Conservation (phyloP, 2,797 vertebrate species). For the Denticeps clupeoides region DNA sequence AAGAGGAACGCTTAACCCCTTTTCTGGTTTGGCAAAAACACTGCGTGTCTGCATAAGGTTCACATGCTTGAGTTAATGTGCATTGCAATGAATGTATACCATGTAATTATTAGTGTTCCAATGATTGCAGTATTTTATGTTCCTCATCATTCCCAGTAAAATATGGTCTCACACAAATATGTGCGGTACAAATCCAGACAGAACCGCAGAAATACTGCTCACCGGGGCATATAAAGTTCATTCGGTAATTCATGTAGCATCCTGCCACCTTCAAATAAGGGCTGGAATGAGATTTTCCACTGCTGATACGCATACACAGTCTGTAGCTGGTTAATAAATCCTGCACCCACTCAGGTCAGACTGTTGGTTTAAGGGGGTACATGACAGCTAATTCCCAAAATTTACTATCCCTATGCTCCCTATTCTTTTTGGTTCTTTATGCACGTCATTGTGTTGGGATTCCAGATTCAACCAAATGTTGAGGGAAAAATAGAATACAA, state of each 20-base stretch:
- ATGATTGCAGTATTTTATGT: not conserved
- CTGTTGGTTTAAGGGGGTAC: no score
- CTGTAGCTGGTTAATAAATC: constrained; percentile 5
- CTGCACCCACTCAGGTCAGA: no score
- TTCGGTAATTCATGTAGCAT: constrained; percentile 6
- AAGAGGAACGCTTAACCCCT: constrained; percentile 23
- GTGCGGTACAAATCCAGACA: not conserved
- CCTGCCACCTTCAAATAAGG: not conserved
- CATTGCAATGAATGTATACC: constrained; percentile 12
- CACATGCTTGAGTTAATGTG: constrained; percentile 1
- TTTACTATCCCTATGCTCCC: no score
- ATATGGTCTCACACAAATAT: not conserved
- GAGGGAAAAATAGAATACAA: no score
- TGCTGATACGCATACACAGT: not conserved
- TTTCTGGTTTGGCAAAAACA: constrained; percentile 20
- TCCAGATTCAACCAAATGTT: no score
- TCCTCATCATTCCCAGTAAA: constrained; percentile 4
- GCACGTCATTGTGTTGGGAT: no score
- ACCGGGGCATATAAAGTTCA: constrained; percentile 4
- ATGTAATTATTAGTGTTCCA: constrained; percentile 6
- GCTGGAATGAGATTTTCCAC: constrained; percentile 6
- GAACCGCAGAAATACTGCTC: constrained; percentile 7
- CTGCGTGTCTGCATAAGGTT: not conserved
- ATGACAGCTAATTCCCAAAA: no score
- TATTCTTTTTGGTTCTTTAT: no score